Base-by-base conservation (phyloP, 2,113 vertebrate genomes). In the Aphyosemion australe region DNA sequence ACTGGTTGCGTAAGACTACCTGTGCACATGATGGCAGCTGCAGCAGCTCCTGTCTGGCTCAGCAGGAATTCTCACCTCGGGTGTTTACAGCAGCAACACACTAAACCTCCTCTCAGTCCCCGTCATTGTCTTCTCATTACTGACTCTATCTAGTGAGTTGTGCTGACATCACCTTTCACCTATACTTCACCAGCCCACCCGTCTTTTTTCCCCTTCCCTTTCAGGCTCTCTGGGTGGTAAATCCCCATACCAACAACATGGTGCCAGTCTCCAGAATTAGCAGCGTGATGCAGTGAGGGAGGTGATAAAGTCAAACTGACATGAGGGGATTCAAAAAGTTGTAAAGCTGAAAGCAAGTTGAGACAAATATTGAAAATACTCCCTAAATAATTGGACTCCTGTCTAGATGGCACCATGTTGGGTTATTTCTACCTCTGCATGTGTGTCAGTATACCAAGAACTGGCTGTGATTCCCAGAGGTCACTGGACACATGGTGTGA, bases 1-100 rank as follows among this genome's bases (percentile, higher is more conserved):
- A 72, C 65, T n/a, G 6, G 64, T 90, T 89, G 72, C 60, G 52
- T 77, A 89, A 91, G 76, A 56, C 61, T 82, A 84, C 84, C 82
- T 84, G 77, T 61, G 55, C 68, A 81, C 71, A 79, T 45, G 61
- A 61, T 56, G 66, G 49, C 45, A 42, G 69, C 31, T 65, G 32
- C 56, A 56, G 59, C 41, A 55, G 59, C 45, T 55, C 49, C n/a
- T 10, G 19, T 15, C 16, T 47, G 45, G 26, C 50, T 67, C 61
- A 56, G 32, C 50, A 15, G 62, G 65, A 70, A 59, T 21, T 50
- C 16, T 72, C 48, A 63, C 57, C 43, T 53, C 42, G 56, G 62
- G 52, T 32, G 3, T 32, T 3, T 32, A 32, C 7, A 32, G 32
- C 32, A 32, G 32, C 46, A n/a, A n/a, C 53, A 48, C 55, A 42